phyloP scores from a whole-genome alignment of 1,140 invertebrate genomes.

The Zaprionus taronus region DNA sequence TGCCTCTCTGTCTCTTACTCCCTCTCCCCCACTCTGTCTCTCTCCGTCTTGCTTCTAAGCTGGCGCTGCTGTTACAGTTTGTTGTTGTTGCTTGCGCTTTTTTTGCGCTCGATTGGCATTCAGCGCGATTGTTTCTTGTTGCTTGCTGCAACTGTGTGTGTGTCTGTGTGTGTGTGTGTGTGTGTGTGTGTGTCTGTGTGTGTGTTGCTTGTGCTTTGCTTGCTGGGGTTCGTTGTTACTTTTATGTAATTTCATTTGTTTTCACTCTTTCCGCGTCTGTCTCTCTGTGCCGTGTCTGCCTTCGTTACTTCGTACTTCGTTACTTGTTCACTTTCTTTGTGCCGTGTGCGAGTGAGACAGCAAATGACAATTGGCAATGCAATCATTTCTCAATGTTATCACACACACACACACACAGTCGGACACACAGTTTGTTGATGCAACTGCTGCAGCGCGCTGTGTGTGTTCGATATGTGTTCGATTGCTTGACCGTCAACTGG shows the following conservation, averaged over 20 bases:
- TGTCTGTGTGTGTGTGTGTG: neutral
- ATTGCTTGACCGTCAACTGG: constrained; percentile 48
- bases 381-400: constrained; percentile 48
- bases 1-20: constrained; percentile 4
- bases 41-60: constrained; percentile 42
- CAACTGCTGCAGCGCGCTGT: constrained; percentile 14
- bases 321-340: constrained; percentile 73
- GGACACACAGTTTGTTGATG: neutral
- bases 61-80: constrained; percentile 42
- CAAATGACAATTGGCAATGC: constrained; percentile 41
- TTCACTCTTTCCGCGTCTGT: constrained; percentile 58
- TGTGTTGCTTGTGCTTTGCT: constrained; percentile 27
- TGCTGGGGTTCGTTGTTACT: constrained; percentile 72
- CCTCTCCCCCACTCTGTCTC: constrained; percentile 21
- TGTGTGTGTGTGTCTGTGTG: constrained; percentile 21
- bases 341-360: constrained; percentile 8
- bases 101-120: constrained; percentile 47
- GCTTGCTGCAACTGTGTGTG: constrained; percentile 13
- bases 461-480: constrained; percentile 24
- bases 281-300: neutral
- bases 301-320: constrained; percentile 45
- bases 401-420: constrained; percentile 7
- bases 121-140: constrained; percentile 40
- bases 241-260: constrained; percentile 80
- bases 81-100: constrained; percentile 14